Evolutionary conservation across 1,140 invertebrate species (phyloP).

Genomic region (Aphidius ervi): DNA sequence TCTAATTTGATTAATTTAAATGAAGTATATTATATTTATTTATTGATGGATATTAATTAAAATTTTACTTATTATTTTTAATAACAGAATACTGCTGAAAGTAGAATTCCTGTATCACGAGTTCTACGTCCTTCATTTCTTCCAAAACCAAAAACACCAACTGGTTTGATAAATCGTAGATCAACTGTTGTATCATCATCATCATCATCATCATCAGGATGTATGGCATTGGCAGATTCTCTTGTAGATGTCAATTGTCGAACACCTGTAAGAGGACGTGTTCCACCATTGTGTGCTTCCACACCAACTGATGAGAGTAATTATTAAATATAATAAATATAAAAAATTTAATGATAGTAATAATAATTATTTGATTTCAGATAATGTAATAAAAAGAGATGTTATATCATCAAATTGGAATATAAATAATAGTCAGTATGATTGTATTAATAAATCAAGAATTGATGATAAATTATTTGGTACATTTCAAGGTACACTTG

Average conservation of each 20-base stretch:
- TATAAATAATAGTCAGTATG: neutral
- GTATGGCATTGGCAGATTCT: neutral
- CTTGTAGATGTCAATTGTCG: neutral
- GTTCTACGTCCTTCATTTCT: constrained; percentile 42
- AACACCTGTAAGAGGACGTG: constrained; percentile 1
- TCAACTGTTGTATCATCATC: neutral
- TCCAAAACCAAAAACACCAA: constrained; percentile 33
- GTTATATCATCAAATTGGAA: neutral
- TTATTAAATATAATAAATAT: neutral
- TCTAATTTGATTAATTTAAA: no score
- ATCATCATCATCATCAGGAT: neutral
- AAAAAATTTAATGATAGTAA: neutral
- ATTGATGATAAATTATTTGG: constrained; percentile 12
- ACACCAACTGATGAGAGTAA: constrained; percentile 4
- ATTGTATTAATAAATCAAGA: neutral
- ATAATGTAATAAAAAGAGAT: neutral
- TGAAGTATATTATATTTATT: no score
- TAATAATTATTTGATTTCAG: neutral
- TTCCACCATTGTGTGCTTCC: neutral
- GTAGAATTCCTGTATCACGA: constrained; percentile 42
- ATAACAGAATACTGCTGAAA: constrained; percentile 42
- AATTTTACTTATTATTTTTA: constrained; percentile 19
- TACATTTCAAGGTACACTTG: constrained; percentile 26
- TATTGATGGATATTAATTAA: neutral
- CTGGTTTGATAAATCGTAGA: constrained; percentile 11